Base-by-base conservation (phyloP, 2,888 invertebrate genomes). In the Pyrochroa serraticornis region DNA sequence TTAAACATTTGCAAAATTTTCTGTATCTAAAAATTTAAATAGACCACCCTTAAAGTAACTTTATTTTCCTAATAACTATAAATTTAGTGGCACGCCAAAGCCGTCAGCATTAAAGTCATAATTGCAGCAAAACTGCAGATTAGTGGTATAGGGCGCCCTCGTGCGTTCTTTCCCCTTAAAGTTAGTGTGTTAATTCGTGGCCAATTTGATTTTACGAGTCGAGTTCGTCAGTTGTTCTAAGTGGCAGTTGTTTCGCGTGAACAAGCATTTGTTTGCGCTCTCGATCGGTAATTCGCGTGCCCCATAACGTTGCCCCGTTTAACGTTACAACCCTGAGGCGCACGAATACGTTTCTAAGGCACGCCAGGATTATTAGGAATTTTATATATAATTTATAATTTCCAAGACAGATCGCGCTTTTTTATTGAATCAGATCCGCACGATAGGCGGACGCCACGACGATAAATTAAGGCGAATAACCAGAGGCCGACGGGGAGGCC, bases 251-350 rank as follows among this genome's bases (percentile, higher is more conserved):
- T 77, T 79, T 79, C 77, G 78, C 78, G 78, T 78, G 79, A 79
- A 78, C 78, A 76, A 78, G 77, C 79, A 78, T 79, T 79, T 79
- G 79, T 79, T 78, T 77, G 77, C 75, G 77, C 77, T 77, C 77
- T 75, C 77, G 78, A 79, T 79, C 74, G 78, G 75, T 77, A 77
- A 78, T 78, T 79, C 76, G 79, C 79, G 79, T 79, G 78, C 75
- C 72, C 76, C 73, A 72, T 76, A 76, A 76, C 75, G 75, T 71
- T 70, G 73, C 76, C 76, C 76, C 77, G 77, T 78, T 79, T 79
- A 79, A 77, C 77, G 75, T 79, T 79, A 77, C 77, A 77, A 74
- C 77, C 75, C 75, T 67, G 67, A 64, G 68, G 72, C 67, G 68
- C 78, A 77, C 77, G 78, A 77, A 78, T 73, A 76, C 72, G 71